Conservation (phyloP, 1,140 invertebrate species). For the Oedothorax gibbosus region DNA sequence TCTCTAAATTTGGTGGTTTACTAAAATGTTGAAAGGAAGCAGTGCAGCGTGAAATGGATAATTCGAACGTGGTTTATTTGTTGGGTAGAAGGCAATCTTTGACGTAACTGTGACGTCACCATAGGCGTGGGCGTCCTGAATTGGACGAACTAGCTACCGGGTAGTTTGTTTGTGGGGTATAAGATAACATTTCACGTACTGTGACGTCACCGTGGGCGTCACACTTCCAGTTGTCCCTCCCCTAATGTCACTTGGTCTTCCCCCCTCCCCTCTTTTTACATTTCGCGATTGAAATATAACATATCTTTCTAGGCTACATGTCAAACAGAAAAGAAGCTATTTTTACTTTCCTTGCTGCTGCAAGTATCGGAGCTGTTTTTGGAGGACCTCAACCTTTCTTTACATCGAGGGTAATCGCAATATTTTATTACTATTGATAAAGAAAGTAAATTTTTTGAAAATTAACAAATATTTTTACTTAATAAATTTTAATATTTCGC, state of each 20-base stretch:
- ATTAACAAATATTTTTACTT: not conserved
- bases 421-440: not conserved
- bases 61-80: too few relatives aligned
- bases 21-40: too few relatives aligned
- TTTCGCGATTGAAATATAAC: not conserved
- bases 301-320: constrained; percentile 47
- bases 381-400: constrained; percentile 60
- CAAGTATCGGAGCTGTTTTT: constrained; percentile 61
- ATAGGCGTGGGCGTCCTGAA: too few relatives aligned
- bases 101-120: too few relatives aligned
- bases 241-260: not conserved
- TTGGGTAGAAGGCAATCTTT: too few relatives aligned
- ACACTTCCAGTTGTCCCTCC: not conserved
- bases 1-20: too few relatives aligned
- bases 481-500: not conserved
- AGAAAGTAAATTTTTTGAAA: not conserved
- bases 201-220: too few relatives aligned
- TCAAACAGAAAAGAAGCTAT: constrained; percentile 60
- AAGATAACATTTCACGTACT: too few relatives aligned
- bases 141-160: too few relatives aligned
- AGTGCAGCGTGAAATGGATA: too few relatives aligned
- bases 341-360: constrained; percentile 51
- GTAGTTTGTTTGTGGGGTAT: too few relatives aligned
- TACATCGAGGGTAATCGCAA: constrained; percentile 34
- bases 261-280: not conserved